Evolutionary conservation across 2,797 vertebrate genomes (phyloP).

Genomic region (Falco columbarius): DNA sequence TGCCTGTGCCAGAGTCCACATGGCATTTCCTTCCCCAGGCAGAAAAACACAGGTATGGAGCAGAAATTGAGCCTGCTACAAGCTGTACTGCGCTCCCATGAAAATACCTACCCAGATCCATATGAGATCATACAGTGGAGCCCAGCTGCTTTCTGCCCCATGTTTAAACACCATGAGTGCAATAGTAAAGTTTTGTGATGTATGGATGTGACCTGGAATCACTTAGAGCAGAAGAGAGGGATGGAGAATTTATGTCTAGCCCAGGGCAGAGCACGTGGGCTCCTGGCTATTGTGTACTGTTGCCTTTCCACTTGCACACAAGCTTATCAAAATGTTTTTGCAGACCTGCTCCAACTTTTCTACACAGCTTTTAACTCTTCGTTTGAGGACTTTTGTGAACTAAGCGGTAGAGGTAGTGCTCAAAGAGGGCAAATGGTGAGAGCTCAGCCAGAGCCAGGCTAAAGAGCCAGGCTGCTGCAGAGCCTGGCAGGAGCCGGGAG

Average conservation of each 20-base stretch:
- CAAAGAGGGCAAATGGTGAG: neutral
- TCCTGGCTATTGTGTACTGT: slow-evolving; percentile 14
- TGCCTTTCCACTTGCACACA: slow-evolving; percentile 29
- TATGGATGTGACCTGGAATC: slow-evolving; percentile 60
- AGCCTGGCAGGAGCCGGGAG: neutral
- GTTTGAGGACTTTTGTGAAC: neutral
- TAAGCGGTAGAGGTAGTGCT: neutral
- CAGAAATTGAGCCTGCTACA: slow-evolving; percentile 12
- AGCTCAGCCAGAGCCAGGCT: neutral
- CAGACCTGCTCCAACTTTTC: slow-evolving; percentile 7
- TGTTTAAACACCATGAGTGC: neutral
- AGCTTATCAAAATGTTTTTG: slow-evolving; percentile 55
- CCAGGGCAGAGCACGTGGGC: slow-evolving; percentile 36
- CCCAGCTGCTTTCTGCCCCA: slow-evolving; percentile 59
- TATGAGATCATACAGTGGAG: slow-evolving; percentile 20
- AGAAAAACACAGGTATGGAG: neutral
- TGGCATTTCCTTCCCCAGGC: neutral
- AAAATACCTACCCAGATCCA: slow-evolving; percentile 11
- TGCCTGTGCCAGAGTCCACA: neutral
- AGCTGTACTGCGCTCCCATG: neutral
- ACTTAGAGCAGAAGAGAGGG: slow-evolving; percentile 2
- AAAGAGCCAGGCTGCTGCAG: neutral
- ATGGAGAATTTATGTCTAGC: slow-evolving; percentile 54
- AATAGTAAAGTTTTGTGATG: slow-evolving; percentile 32
- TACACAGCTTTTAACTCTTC: slow-evolving; percentile 13